Evolutionary conservation across 2,797 vertebrate genomes (phyloP), one percentile per base, ranked within the genome.

Genomic region (Falco cherrug): DNA sequence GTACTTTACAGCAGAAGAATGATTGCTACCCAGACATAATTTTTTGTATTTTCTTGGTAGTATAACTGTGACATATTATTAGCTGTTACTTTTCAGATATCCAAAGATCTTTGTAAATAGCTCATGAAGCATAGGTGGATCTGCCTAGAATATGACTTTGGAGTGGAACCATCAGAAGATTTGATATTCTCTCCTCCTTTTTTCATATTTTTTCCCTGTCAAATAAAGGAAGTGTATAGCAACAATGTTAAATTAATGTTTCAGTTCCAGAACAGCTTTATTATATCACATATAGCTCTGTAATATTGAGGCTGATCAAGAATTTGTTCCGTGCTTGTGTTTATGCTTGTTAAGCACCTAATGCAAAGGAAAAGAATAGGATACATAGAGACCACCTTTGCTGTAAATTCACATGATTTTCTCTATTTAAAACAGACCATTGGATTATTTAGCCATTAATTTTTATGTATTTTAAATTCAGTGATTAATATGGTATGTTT

Each of bases 401-500:
- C 75, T 29, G 33, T 71, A 81, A 73, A 85, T 68, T 65, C 33
- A 47, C 16, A 11, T 77, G 4, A 21, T 90, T 90, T 76, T 87
- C 68, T 73, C 29, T 29, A 24, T 84, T 93, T 74, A 51, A 92
- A 75, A 39, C 4, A 79, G 61, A n/a, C 24, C 7, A 76, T 81
- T 74, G 10, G 19, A 76, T 39, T 74, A 77, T 70, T 81, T 59
- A 57, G 48, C 6, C 33, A n/a, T 60, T 95, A 5, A 15, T 89
- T 73, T 78, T 31, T n/a, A 7, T 57, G 2, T 45, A 2, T 17
- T 50, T 45, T 29, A 18, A 43, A 47, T 73, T 78, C 13, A 43
- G 13, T 87, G 61, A 86, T 95, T 96, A 90, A 54, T 85, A 37
- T 63, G 15, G 43, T 89, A 57, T 81, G 26, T 91, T 96, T 88